phyloP scores from a whole-genome alignment of 2,888 invertebrate species.

The Ectobius pallidus region DNA sequence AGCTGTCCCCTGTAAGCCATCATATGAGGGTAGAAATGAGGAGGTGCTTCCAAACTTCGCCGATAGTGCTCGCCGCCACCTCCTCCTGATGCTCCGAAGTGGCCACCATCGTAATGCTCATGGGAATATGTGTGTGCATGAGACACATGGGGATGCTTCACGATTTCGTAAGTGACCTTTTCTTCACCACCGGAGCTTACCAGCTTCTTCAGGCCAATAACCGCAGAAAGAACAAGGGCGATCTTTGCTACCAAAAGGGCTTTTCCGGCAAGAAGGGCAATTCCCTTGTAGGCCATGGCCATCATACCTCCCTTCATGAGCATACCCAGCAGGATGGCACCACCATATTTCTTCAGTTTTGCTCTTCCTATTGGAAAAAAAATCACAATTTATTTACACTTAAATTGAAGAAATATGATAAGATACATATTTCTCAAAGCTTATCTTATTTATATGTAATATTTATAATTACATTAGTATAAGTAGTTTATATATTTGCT shows the following conservation, averaged over 20 bases:
- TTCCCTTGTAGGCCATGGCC: slow-evolving; percentile 75
- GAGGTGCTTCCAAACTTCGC: slow-evolving; percentile 61
- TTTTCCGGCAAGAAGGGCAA: slow-evolving; percentile 59
- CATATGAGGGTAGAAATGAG: slow-evolving; percentile 51
- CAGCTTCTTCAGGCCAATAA: slow-evolving; percentile 41
- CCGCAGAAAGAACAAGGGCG: slow-evolving; percentile 43
- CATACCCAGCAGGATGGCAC: slow-evolving; percentile 67
- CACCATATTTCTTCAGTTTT: slow-evolving; percentile 69
- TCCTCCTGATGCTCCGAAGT: slow-evolving; percentile 62
- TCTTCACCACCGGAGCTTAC: slow-evolving; percentile 67
- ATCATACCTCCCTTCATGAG: slow-evolving; percentile 75
- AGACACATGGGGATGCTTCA: slow-evolving; percentile 81
- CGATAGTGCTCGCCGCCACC: slow-evolving; percentile 64
- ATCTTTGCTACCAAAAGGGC: slow-evolving; percentile 44
- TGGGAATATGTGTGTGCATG: slow-evolving; percentile 71
- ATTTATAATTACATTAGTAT: no score
- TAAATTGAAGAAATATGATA: background rate
- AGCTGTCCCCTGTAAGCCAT: slow-evolving; percentile 28
- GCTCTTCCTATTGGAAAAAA: slow-evolving; percentile 57
- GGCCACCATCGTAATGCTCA: slow-evolving; percentile 64
- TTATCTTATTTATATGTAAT: no score
- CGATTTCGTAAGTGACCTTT: slow-evolving; percentile 83
- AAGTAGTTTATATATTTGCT: no score
- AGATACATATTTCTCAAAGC: no score
- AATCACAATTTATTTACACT: background rate